Evolutionary conservation across 2,888 invertebrate genomes (phyloP).

Genomic region (Pyrrhia umbra): DNA sequence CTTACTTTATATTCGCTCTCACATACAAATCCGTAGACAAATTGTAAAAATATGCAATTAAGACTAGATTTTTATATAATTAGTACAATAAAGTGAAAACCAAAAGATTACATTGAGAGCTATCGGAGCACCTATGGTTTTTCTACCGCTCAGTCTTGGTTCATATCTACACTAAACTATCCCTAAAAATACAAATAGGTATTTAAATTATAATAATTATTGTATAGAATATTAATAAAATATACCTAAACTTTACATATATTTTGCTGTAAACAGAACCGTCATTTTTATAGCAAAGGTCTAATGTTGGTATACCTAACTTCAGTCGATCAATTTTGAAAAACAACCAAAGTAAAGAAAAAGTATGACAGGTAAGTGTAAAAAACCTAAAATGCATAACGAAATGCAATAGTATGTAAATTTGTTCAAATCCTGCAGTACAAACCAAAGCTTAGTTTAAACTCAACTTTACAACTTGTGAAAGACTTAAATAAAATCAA

Average conservation of each 20-base stretch:
- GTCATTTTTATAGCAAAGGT: not conserved
- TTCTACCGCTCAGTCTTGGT: constrained; percentile 62
- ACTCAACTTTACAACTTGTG: constrained; percentile 14
- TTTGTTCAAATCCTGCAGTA: not conserved
- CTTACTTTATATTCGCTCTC: constrained; percentile 39
- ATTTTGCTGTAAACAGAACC: constrained; percentile 5
- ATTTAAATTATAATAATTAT: constrained; percentile 7
- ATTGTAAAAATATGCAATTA: constrained; percentile 50
- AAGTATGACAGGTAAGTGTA: not conserved
- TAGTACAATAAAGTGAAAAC: constrained; percentile 45
- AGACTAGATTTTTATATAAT: constrained; percentile 62
- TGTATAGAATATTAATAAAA: constrained; percentile 18
- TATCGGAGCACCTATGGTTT: constrained; percentile 60
- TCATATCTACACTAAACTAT: constrained; percentile 47
- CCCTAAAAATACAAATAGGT: constrained; percentile 30
- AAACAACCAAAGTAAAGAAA: constrained; percentile 5
- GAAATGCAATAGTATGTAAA: not conserved
- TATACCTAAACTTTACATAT: not conserved
- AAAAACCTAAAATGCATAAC: not conserved
- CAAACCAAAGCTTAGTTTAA: constrained; percentile 4
- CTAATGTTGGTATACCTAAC: not conserved
- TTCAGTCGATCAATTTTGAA: not conserved
- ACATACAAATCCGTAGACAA: constrained; percentile 42
- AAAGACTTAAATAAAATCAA: constrained; percentile 28
- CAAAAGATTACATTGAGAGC: constrained; percentile 50